These are phyloP conservation scores for Noctilio leporinus DNA, from an alignment of 2,113 vertebrate genomes.

Conservation along the genomic window DNA sequence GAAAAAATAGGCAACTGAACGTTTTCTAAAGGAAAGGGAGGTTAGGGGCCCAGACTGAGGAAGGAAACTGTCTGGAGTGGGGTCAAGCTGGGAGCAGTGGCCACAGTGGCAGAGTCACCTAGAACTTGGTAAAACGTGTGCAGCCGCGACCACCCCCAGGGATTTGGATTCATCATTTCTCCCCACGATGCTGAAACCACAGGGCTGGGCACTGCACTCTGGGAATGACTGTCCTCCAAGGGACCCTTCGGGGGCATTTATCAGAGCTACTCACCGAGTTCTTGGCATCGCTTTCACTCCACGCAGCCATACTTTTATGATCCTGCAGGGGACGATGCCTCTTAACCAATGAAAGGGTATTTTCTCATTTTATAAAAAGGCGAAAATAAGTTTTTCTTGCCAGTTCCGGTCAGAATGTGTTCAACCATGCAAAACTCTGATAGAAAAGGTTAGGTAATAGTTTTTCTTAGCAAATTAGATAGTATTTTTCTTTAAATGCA, in stretches of 20 bases:
- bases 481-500: not conserved
- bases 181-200: not conserved
- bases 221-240: not conserved
- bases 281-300: not conserved
- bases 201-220: not conserved
- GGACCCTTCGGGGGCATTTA: not conserved
- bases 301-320: not conserved
- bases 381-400: not conserved
- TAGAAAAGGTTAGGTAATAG: not conserved
- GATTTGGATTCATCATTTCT: not conserved
- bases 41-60: not conserved
- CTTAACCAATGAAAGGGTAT: not conserved
- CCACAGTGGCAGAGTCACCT: not conserved
- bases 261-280: not conserved
- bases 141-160: not conserved
- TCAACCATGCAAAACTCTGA: not conserved
- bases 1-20: not conserved
- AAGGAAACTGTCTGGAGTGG: not conserved
- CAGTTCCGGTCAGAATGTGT: not conserved
- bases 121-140: not conserved
- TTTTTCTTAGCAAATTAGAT: not conserved
- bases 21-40: not conserved
- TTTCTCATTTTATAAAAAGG: constrained; percentile 9
- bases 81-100: not conserved
- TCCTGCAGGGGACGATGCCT: not conserved